Conservation (phyloP, 2,113 vertebrate species). For the Mionectes macconnelli region DNA sequence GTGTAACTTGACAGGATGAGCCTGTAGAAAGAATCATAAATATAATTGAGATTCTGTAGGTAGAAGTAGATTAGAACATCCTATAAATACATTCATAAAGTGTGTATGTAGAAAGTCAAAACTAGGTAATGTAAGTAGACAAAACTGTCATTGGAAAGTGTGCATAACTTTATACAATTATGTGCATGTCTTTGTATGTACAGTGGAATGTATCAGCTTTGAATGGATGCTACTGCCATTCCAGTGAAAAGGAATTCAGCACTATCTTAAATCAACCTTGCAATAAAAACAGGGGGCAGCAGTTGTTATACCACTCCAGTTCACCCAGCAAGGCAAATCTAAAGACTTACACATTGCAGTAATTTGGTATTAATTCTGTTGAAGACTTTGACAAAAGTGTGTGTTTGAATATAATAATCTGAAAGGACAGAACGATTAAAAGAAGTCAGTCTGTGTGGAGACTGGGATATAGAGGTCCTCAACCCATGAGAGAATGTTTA, state of each 20-base stretch:
- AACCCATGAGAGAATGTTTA: background rate
- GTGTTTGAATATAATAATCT: background rate
- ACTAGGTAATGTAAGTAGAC: background rate
- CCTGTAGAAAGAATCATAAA: conserved; percentile 33
- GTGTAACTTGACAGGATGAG: conserved; percentile 18
- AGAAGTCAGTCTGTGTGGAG: background rate
- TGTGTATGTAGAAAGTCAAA: background rate
- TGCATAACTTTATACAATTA: background rate
- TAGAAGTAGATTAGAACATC: background rate
- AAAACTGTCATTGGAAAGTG: background rate
- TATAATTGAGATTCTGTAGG: background rate
- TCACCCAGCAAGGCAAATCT: background rate
- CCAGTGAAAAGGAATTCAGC: background rate
- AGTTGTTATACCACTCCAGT: background rate
- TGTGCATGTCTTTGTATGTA: background rate
- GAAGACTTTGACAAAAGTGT: background rate
- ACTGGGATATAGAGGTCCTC: background rate
- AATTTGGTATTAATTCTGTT: background rate
- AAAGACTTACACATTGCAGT: background rate
- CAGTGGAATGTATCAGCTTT: background rate
- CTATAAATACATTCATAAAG: background rate
- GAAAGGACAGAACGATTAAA: background rate
- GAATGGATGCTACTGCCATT: background rate
- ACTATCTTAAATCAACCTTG: background rate
- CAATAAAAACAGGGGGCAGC: background rate